Evolutionary conservation across 2,113 vertebrate species (phyloP).

Genomic region (Mirza zaza): DNA sequence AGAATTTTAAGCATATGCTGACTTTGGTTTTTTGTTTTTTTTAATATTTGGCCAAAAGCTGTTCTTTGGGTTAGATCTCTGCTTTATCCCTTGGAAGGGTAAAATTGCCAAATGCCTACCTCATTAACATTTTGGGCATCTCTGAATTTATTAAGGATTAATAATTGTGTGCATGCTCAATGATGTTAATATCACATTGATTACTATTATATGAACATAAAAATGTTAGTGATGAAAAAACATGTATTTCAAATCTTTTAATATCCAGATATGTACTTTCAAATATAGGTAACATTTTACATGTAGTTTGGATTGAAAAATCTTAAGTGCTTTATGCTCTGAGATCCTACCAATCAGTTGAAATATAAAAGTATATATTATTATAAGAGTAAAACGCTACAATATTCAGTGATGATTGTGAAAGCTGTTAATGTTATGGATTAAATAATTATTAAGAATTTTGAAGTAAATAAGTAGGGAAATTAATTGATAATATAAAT

Average conservation of each 20-base stretch:
- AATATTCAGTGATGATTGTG: background rate
- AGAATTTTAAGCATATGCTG: background rate
- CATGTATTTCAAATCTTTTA: background rate
- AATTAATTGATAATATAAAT: constrained; percentile 10
- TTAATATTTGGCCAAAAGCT: background rate
- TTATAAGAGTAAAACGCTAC: background rate
- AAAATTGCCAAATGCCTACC: background rate
- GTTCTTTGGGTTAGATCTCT: background rate
- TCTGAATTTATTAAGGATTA: background rate
- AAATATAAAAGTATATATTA: constrained; percentile 7
- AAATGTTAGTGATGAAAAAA: background rate
- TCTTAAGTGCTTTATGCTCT: background rate
- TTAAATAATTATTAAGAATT: constrained; percentile 5
- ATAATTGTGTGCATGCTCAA: background rate
- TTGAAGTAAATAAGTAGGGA: background rate
- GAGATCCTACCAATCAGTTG: background rate
- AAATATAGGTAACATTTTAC: background rate
- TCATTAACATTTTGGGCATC: background rate
- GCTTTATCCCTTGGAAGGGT: background rate
- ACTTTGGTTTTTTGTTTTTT: background rate
- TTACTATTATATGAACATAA: background rate
- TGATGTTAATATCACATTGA: background rate
- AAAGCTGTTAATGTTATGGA: background rate
- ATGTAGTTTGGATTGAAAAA: background rate
- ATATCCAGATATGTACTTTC: background rate